phyloP scores from a whole-genome alignment of 2,888 invertebrate genomes.

The Drosophila tripunctata region DNA sequence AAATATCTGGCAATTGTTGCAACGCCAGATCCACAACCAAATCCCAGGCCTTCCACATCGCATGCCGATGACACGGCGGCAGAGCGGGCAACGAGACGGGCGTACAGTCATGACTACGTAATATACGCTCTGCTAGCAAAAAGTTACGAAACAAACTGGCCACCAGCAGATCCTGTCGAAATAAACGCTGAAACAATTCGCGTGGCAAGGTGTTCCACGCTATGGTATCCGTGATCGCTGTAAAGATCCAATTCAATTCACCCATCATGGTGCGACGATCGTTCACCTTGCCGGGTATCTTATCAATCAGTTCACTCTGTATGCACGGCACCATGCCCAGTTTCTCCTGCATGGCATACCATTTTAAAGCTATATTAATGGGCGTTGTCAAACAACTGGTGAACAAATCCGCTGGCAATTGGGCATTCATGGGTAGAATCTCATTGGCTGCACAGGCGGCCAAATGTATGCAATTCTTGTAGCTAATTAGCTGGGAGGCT shows the following conservation, averaged over 20 bases:
- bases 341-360: slow-evolving; percentile 94
- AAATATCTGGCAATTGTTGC: slow-evolving; percentile 92
- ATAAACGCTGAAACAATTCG: slow-evolving; percentile 97
- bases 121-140: slow-evolving; percentile 96
- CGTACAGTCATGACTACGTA: slow-evolving; percentile 98
- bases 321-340: slow-evolving; percentile 92
- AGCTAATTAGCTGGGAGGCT: slow-evolving; percentile 84
- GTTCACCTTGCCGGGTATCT: slow-evolving; percentile 97
- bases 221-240: slow-evolving; percentile 99
- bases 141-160: slow-evolving; percentile 99
- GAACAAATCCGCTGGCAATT: slow-evolving; percentile 98
- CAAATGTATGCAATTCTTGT: slow-evolving; percentile 96
- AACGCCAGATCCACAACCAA: slow-evolving; percentile 97
- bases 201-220: slow-evolving; percentile 98
- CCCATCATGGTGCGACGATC: slow-evolving; percentile 98
- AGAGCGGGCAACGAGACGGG: slow-evolving; percentile 97
- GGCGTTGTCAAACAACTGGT: slow-evolving; percentile 99
- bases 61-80: slow-evolving; percentile 95
- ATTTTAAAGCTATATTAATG: slow-evolving; percentile 96
- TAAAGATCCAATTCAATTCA: slow-evolving; percentile 99
- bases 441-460: slow-evolving; percentile 98
- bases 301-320: slow-evolving; percentile 94
- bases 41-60: slow-evolving; percentile 99
- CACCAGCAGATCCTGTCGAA: slow-evolving; percentile 98
- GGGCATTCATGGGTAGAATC: slow-evolving; percentile 97